phyloP scores from a whole-genome alignment of 1,140 invertebrate genomes.

The Spodoptera frugiperda region DNA sequence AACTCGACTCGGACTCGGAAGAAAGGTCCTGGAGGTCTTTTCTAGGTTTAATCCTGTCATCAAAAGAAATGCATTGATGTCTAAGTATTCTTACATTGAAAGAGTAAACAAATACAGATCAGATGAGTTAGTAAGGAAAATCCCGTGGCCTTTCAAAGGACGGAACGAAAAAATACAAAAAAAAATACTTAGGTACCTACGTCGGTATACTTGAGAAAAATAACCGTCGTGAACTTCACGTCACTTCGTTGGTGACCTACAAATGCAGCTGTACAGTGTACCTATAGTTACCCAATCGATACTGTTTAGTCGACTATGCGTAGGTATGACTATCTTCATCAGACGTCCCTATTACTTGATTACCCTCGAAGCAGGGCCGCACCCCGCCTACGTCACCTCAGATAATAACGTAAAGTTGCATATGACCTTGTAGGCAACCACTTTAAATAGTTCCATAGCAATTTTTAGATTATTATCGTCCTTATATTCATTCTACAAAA shows the following conservation, averaged over 20 bases:
- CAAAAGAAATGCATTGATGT: no score
- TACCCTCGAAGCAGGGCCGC: slow-evolving; percentile 25
- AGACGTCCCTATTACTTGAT: slow-evolving; percentile 30
- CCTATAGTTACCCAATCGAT: slow-evolving; percentile 14
- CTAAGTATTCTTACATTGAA: no score
- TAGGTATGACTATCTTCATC: slow-evolving; percentile 24
- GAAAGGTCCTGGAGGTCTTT: no score
- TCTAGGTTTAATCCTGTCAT: no score
- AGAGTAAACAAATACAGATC: no score
- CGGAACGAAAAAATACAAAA: no score
- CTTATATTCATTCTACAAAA: neutral
- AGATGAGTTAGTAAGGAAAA: no score
- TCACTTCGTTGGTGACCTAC: neutral
- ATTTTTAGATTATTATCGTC: neutral
- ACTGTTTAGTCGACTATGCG: neutral
- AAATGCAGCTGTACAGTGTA: neutral
- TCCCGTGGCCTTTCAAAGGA: no score
- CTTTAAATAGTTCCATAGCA: neutral
- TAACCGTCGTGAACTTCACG: no score
- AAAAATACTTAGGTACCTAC: no score
- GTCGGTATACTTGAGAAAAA: no score
- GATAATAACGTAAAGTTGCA: slow-evolving; percentile 22
- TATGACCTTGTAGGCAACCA: neutral
- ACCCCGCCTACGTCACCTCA: slow-evolving; percentile 13
- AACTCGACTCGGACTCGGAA: no score